Conservation (phyloP, 2,797 vertebrate genomes). For the Menidia menidia region DNA sequence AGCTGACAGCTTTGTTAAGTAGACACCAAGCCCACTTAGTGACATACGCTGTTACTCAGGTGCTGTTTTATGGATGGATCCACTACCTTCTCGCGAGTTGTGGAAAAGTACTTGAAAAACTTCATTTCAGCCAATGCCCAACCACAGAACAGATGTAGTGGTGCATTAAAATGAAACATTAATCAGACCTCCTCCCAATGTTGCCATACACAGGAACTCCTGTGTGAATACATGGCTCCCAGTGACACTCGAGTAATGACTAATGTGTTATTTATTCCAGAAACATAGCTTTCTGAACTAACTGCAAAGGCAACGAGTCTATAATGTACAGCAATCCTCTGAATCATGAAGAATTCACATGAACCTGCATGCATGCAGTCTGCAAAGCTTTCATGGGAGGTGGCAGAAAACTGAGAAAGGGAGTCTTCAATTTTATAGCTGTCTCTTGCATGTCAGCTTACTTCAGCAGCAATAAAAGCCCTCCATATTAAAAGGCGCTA, state of each 20-base stretch:
- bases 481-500: constrained; percentile 84
- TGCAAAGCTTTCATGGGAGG: constrained; percentile 70
- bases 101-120: constrained; percentile 62
- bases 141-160: constrained; percentile 74
- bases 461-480: constrained; percentile 83
- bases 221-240: constrained; percentile 62
- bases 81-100: constrained; percentile 42
- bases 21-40: constrained; percentile 37
- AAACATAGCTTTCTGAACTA: constrained; percentile 49
- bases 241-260: constrained; percentile 70
- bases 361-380: constrained; percentile 45
- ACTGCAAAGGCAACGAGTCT: constrained; percentile 55
- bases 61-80: constrained; percentile 41
- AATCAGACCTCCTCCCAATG: constrained; percentile 49
- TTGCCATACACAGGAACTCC: constrained; percentile 47
- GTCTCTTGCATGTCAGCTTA: constrained; percentile 82
- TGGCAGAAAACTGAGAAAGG: constrained; percentile 76
- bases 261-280: constrained; percentile 64
- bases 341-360: constrained; percentile 41
- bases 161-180: constrained; percentile 78
- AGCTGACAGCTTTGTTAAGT: constrained; percentile 43
- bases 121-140: constrained; percentile 63
- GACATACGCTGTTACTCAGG: constrained; percentile 41
- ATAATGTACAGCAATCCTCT: constrained; percentile 53
- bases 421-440: constrained; percentile 81